phyloP scores from a whole-genome alignment of 2,113 vertebrate genomes.

The Peromyscus polionotus region DNA sequence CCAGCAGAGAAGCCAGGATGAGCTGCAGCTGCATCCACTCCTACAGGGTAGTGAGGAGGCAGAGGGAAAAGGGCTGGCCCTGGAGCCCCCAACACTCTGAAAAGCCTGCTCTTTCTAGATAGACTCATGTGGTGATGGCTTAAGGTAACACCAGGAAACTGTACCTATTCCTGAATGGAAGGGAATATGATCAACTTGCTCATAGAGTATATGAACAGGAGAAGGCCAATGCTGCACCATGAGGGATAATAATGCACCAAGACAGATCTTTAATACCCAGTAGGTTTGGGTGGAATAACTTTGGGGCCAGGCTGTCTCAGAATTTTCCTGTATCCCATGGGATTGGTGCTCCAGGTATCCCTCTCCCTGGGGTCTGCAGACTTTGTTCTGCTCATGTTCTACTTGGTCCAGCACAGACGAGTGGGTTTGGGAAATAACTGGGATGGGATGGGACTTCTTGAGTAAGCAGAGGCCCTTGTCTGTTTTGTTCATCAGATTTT shows the following conservation, averaged over 20 bases:
- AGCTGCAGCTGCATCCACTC: background rate
- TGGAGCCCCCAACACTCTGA: background rate
- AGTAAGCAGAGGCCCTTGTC: background rate
- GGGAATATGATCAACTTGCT: background rate
- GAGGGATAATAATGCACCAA: constrained; percentile 20
- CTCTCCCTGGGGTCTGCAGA: background rate
- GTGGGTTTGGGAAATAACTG: background rate
- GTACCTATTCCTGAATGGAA: background rate
- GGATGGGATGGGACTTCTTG: background rate
- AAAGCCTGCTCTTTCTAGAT: background rate
- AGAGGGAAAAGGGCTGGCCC: background rate
- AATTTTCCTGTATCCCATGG: background rate
- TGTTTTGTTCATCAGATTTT: constrained; percentile 41
- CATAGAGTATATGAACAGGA: background rate
- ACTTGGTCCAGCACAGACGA: background rate
- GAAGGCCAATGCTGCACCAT: background rate
- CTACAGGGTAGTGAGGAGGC: background rate
- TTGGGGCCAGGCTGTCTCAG: background rate
- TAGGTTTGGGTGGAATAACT: background rate
- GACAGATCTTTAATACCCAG: background rate
- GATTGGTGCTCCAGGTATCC: background rate
- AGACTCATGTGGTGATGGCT: background rate
- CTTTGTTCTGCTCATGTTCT: background rate
- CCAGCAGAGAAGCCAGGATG: background rate
- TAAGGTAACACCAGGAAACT: background rate